Evolutionary conservation across 2,113 vertebrate genomes (phyloP).

Genomic region (Falco punctatus): DNA sequence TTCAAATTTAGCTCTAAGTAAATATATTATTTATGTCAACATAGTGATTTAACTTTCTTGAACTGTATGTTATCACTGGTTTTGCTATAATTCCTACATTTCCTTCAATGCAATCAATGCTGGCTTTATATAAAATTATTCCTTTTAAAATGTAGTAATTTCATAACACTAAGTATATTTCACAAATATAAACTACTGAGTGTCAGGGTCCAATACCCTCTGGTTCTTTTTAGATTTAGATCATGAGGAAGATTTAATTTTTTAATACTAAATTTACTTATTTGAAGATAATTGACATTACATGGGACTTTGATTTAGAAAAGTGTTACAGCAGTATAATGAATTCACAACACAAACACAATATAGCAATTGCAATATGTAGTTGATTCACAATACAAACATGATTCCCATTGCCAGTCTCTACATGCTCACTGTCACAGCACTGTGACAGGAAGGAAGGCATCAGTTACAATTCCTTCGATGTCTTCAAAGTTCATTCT

Average conservation of each 20-base stretch:
- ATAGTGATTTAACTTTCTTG: background rate
- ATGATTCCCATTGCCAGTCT: background rate
- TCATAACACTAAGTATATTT: background rate
- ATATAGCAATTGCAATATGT: background rate
- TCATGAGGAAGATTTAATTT: background rate
- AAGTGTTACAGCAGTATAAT: background rate
- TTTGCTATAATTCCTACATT: background rate
- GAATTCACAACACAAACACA: background rate
- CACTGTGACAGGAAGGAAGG: background rate
- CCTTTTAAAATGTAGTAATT: background rate
- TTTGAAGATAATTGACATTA: background rate
- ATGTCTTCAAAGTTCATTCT: background rate
- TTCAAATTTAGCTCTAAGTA: background rate
- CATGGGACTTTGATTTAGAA: background rate
- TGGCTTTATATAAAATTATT: background rate
- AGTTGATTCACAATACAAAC: background rate
- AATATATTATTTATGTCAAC: background rate
- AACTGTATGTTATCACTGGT: background rate
- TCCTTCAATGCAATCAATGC: background rate
- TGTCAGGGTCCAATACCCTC: background rate
- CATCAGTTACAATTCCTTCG: background rate
- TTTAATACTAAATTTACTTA: background rate
- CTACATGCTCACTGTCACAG: background rate
- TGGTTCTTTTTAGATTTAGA: background rate
- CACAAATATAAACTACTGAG: background rate